Percentiles rank a stretch among this genome's conserved stretches.
These are phyloP conservation scores for Diplolepis rosae DNA, from an alignment of 2,888 invertebrate species.

Conservation along the genomic window DNA sequence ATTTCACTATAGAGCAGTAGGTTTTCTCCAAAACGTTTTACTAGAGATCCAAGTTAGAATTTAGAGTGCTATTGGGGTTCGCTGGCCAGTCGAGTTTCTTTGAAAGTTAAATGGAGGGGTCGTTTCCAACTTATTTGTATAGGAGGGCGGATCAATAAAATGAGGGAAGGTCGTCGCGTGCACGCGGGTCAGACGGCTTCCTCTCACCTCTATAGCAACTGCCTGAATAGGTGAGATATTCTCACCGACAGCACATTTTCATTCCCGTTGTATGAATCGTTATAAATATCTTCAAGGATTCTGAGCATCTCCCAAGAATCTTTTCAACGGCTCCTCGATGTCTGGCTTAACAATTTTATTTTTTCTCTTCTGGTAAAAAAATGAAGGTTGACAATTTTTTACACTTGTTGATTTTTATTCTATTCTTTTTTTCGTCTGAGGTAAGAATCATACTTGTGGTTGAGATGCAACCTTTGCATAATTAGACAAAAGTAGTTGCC, in stretches of 20 bases:
- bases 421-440: background rate
- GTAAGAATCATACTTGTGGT: background rate
- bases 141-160: slow-evolving; percentile 71
- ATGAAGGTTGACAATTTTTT: background rate
- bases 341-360: background rate
- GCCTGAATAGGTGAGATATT: slow-evolving; percentile 57
- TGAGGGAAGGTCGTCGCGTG: slow-evolving; percentile 71
- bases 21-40: slow-evolving; percentile 18
- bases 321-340: slow-evolving; percentile 16
- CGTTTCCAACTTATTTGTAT: slow-evolving; percentile 67
- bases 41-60: slow-evolving; percentile 6
- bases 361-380: too few species aligned
- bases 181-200: slow-evolving; percentile 61
- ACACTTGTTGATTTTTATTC: background rate
- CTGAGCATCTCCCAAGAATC: slow-evolving; percentile 14
- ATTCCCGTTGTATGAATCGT: slow-evolving; percentile 18
- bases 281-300: slow-evolving; percentile 27
- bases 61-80: slow-evolving; percentile 33
- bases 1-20: slow-evolving; percentile 1
- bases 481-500: slow-evolving; percentile 42
- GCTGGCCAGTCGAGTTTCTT: slow-evolving; percentile 56
- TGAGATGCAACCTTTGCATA: slow-evolving; percentile 13
- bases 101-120: slow-evolving; percentile 57
- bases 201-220: slow-evolving; percentile 58
- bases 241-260: slow-evolving; percentile 28